phyloP scores from a whole-genome alignment of 2,888 invertebrate species.

The Cordilura impudica region DNA sequence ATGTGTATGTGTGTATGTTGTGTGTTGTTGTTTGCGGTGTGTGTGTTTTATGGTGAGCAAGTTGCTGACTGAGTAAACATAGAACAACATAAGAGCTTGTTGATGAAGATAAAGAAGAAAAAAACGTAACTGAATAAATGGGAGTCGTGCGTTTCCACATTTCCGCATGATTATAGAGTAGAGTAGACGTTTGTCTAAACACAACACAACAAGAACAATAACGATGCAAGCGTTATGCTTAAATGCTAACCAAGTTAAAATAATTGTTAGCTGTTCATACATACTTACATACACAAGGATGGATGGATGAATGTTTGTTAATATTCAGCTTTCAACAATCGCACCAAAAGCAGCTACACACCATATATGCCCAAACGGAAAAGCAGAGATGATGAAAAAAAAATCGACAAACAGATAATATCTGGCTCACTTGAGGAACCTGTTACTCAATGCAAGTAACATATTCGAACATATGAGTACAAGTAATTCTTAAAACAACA shows the following conservation, averaged over 20 bases:
- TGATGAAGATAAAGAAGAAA: slow-evolving; percentile 8
- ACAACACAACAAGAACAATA: slow-evolving; percentile 12
- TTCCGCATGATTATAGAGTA: slow-evolving; percentile 42
- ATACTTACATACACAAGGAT: neutral
- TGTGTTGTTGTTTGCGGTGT: neutral
- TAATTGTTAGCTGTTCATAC: slow-evolving; percentile 44
- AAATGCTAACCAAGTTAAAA: slow-evolving; percentile 47
- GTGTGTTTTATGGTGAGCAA: neutral
- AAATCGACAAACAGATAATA: slow-evolving; percentile 39
- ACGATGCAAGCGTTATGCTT: slow-evolving; percentile 41
- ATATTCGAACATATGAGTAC: neutral
- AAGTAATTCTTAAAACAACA: neutral
- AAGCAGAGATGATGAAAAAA: slow-evolving; percentile 2
- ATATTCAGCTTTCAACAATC: slow-evolving; percentile 1
- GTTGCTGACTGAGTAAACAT: neutral
- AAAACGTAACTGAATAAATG: slow-evolving; percentile 16
- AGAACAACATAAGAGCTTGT: neutral
- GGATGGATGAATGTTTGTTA: neutral
- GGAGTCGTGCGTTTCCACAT: slow-evolving; percentile 35
- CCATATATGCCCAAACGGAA: slow-evolving; percentile 3
- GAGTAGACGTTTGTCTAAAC: neutral
- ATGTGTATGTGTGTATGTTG: neutral
- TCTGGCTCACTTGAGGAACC: slow-evolving; percentile 49
- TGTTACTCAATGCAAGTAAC: slow-evolving; percentile 30
- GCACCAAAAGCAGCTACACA: too few species aligned